phyloP scores from a whole-genome alignment of 2,888 invertebrate species.

The Netelia fuscicornis region DNA sequence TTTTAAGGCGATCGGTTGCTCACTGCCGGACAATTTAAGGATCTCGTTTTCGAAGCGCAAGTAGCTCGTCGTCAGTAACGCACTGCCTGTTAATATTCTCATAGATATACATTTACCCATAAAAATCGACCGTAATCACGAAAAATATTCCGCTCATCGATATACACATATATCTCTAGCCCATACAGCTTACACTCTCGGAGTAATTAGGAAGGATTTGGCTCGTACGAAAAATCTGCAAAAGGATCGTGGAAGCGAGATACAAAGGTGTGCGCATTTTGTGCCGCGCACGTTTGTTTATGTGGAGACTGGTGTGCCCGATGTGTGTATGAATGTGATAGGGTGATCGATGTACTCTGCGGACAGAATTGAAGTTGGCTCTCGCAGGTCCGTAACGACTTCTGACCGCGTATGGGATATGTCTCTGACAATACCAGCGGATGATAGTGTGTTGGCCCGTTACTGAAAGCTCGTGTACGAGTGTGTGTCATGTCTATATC shows the following conservation, averaged over 20 bases:
- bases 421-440: constrained; percentile 53
- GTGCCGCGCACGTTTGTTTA: neutral
- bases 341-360: constrained; percentile 56
- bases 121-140: no score
- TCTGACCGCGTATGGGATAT: constrained; percentile 52
- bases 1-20: no score
- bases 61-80: no score
- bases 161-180: neutral
- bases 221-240: constrained; percentile 8
- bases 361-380: constrained; percentile 60
- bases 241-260: constrained; percentile 5
- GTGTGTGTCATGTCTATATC: constrained; percentile 24
- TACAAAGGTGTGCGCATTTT: neutral
- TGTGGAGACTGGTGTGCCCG: neutral
- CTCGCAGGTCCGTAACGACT: constrained; percentile 54
- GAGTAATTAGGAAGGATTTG: constrained; percentile 53
- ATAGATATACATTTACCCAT: no score
- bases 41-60: no score
- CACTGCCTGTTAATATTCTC: no score
- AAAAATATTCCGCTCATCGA: no score
- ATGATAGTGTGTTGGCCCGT: constrained; percentile 42
- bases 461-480: constrained; percentile 28
- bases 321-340: neutral
- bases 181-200: neutral
- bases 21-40: no score